Conservation (phyloP, 2,888 invertebrate genomes). For the Athalia rosae region DNA sequence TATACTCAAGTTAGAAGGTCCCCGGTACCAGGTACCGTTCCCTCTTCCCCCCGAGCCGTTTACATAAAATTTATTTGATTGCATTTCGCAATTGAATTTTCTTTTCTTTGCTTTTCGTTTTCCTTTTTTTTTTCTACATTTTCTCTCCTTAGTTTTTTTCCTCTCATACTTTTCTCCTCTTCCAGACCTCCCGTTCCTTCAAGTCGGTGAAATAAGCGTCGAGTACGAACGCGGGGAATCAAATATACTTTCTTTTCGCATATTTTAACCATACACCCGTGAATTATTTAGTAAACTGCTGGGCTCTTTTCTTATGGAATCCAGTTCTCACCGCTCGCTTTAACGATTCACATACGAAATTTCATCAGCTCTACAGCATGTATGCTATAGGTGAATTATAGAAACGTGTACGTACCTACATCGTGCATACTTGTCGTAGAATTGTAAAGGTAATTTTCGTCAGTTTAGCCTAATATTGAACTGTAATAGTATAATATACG, state of each 20-base stretch:
- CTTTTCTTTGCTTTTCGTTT: constrained; percentile 2
- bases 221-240: background rate
- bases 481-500: too few relatives aligned
- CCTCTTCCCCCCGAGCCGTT: constrained; percentile 31
- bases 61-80: constrained; percentile 43
- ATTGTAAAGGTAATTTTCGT: too few relatives aligned
- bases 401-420: too few relatives aligned
- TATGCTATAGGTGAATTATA: too few relatives aligned
- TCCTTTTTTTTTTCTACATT: background rate
- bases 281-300: background rate
- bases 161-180: background rate
- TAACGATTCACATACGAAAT: background rate
- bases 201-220: background rate
- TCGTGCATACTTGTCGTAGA: too few relatives aligned
- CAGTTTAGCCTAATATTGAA: too few relatives aligned
- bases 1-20: constrained; percentile 1
- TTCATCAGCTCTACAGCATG: too few relatives aligned
- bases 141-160: background rate
- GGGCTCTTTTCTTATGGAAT: background rate
- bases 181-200: background rate
- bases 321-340: background rate
- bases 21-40: constrained; percentile 20
- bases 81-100: constrained; percentile 41
- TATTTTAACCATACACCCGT: constrained; percentile 7
- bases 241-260: constrained; percentile 16